A percentile compares a stretch with the other conserved stretches of the same genome.
These are phyloP conservation scores for Grammomys dolichurus DNA, from an alignment of 2,113 vertebrate species.

Conservation along the genomic window DNA sequence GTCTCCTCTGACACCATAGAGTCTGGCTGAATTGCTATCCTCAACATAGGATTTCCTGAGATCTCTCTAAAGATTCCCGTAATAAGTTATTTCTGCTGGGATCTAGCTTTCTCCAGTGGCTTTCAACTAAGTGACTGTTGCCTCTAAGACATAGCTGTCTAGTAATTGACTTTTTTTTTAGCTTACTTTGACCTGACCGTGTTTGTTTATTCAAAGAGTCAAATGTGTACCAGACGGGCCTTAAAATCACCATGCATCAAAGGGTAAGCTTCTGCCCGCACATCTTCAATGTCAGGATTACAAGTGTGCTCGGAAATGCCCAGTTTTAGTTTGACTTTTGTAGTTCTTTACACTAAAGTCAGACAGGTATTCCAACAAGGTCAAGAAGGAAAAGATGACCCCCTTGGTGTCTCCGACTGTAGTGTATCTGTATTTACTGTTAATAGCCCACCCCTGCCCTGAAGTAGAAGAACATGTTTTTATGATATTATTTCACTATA, in stretches of 20 bases:
- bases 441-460: neutral
- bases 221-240: neutral
- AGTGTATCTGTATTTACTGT: neutral
- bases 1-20: neutral
- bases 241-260: neutral
- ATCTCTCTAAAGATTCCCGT: neutral
- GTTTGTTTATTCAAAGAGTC: neutral
- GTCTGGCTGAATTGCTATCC: neutral
- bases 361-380: neutral
- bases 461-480: neutral
- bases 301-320: too few relatives aligned
- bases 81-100: constrained; percentile 30
- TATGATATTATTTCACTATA: too few relatives aligned
- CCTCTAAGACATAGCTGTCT: neutral
- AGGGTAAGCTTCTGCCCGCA: too few relatives aligned
- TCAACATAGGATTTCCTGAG: neutral
- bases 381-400: neutral
- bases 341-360: neutral
- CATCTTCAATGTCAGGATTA: neutral
- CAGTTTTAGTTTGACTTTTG: neutral
- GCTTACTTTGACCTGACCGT: neutral
- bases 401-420: neutral
- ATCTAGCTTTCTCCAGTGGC: neutral
- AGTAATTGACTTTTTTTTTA: neutral
- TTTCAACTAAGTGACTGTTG: neutral